Conservation (phyloP, 2,113 vertebrate species). For the Nothoprocta pentlandii region DNA sequence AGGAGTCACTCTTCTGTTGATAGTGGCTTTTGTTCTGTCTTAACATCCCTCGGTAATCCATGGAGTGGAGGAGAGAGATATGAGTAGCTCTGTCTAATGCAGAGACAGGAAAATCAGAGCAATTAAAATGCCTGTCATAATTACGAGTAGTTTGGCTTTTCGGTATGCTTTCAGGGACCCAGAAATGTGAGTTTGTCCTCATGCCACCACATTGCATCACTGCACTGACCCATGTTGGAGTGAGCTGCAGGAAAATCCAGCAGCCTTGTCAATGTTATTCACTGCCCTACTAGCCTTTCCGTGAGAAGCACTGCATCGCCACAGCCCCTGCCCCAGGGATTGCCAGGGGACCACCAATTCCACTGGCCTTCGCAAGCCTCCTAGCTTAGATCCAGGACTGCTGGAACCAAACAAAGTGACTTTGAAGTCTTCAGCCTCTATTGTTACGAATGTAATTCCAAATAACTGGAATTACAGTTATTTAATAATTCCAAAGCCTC, state of each 20-base stretch:
- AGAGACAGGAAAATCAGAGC: not conserved
- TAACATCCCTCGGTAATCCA: not conserved
- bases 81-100: not conserved
- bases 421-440: not conserved
- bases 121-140: not conserved
- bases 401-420: not conserved
- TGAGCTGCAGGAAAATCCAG: not conserved
- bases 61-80: not conserved
- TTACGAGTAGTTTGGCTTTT: not conserved
- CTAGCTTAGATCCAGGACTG: no score
- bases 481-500: no score
- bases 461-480: not conserved
- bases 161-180: not conserved
- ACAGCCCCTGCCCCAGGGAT: not conserved
- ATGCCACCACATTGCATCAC: not conserved
- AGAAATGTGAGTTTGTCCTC: not conserved
- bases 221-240: not conserved
- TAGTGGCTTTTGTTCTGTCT: not conserved
- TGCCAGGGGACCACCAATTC: not conserved
- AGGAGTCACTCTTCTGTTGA: not conserved
- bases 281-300: not conserved
- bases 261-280: not conserved
- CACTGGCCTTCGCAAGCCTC: accelerated
- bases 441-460: accelerated
- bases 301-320: not conserved